A percentile compares a stretch with the other conserved stretches of the same genome.
phyloP scores from a whole-genome alignment of 2,888 invertebrate species.

The Actias luna region DNA sequence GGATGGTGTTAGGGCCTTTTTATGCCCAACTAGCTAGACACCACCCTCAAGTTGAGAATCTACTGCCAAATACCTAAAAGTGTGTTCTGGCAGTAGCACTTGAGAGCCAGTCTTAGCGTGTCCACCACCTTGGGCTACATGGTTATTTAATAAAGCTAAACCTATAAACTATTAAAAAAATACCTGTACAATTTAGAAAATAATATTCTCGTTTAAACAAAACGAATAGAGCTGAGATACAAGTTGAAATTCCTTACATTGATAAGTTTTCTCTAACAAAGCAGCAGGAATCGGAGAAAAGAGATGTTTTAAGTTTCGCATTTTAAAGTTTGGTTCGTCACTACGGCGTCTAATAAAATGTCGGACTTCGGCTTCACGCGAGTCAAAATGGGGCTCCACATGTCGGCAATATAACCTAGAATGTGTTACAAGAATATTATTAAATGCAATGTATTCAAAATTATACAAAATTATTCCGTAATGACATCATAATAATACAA shows the following conservation, averaged over 20 bases:
- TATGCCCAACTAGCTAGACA: too few relatives aligned
- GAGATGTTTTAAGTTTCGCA: constrained; percentile 56
- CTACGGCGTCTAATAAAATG: constrained; percentile 65
- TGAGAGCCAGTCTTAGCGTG: too few relatives aligned
- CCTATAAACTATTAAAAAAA: too few relatives aligned
- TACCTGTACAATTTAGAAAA: neutral
- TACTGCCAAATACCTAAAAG: too few relatives aligned
- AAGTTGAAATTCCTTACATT: constrained; percentile 46
- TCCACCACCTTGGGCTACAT: too few relatives aligned
- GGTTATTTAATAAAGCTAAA: too few relatives aligned
- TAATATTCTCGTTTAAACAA: neutral
- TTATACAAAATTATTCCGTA: neutral
- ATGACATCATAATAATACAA: too few relatives aligned
- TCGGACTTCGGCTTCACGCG: constrained; percentile 55
- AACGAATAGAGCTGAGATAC: neutral
- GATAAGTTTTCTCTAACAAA: constrained; percentile 64
- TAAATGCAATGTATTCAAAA: neutral
- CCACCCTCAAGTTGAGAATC: too few relatives aligned
- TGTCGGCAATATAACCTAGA: constrained; percentile 71
- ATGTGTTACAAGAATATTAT: neutral
- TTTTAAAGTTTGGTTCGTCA: constrained; percentile 59
- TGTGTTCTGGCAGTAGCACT: too few relatives aligned
- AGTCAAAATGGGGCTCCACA: constrained; percentile 63
- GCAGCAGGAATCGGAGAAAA: constrained; percentile 60
- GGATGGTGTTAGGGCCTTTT: too few relatives aligned